Percentiles rank a stretch among this genome's conserved stretches.
Evolutionary conservation across 2,113 vertebrate species (phyloP).

Genomic region (Heloderma charlesbogerti): DNA sequence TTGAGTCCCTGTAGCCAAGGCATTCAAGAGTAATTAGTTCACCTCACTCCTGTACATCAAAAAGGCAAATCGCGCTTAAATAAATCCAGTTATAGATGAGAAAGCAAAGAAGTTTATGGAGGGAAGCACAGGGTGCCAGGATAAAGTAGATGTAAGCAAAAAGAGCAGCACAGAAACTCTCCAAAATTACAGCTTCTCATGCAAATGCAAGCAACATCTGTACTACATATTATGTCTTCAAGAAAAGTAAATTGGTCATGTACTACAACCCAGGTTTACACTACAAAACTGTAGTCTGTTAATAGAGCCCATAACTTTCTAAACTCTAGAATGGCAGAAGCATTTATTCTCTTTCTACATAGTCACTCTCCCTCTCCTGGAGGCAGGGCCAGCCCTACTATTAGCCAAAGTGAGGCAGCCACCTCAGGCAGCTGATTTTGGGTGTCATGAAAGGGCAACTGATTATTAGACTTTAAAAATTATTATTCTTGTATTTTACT

Average conservation of each 20-base stretch:
- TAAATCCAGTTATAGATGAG: not conserved
- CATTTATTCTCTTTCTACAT: not conserved
- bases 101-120: not conserved
- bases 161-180: not conserved
- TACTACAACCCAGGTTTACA: too few relatives aligned
- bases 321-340: not conserved
- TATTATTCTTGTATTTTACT: too few relatives aligned
- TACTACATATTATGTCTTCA: not conserved
- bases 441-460: too few relatives aligned
- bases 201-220: too few relatives aligned
- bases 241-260: fast-evolving
- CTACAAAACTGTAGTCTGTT: too few relatives aligned
- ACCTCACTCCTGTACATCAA: not conserved
- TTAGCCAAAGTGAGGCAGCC: too few relatives aligned
- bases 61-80: not conserved
- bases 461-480: too few relatives aligned
- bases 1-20: not conserved
- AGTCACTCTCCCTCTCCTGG: not conserved
- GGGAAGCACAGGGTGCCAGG: not conserved
- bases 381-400: too few relatives aligned
- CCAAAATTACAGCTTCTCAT: not conserved
- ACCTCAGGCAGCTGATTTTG: too few relatives aligned
- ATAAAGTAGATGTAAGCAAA: not conserved
- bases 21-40: constrained; percentile 2
- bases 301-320: too few relatives aligned